Evolutionary conservation across 1,140 invertebrate genomes (phyloP).

Genomic region (Macrotrachela quadricornifera): DNA sequence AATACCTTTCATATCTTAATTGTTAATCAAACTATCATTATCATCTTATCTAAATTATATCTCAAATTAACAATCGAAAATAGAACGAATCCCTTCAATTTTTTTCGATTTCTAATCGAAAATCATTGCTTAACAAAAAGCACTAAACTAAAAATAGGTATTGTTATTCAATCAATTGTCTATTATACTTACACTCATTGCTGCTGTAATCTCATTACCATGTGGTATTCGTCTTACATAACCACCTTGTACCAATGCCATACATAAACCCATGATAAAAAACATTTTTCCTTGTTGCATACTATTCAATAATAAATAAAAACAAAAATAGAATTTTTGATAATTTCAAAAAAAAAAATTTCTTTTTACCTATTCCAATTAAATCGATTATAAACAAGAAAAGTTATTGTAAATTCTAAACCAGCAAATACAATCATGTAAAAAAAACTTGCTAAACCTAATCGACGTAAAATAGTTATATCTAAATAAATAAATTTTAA

Average conservation of each 20-base stretch:
- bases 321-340: constrained; percentile 6
- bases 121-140: too few relatives aligned
- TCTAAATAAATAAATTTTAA: neutral
- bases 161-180: too few relatives aligned
- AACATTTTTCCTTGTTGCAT: constrained; percentile 97
- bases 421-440: constrained; percentile 92
- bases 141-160: too few relatives aligned
- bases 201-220: constrained; percentile 49
- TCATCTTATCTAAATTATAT: too few relatives aligned
- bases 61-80: too few relatives aligned
- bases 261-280: constrained; percentile 67
- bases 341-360: neutral
- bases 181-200: constrained; percentile 37
- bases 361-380: constrained; percentile 43
- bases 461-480: constrained; percentile 5
- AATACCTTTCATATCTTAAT: too few relatives aligned
- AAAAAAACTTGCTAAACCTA: constrained; percentile 71
- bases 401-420: constrained; percentile 87
- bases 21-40: too few relatives aligned
- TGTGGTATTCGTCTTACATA: constrained; percentile 56
- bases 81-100: too few relatives aligned
- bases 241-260: constrained; percentile 76
- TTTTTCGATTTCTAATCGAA: too few relatives aligned
- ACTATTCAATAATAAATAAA: constrained; percentile 31
- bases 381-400: constrained; percentile 78